Base-by-base conservation (phyloP, 2,797 vertebrate species). In the Alauda arvensis region DNA sequence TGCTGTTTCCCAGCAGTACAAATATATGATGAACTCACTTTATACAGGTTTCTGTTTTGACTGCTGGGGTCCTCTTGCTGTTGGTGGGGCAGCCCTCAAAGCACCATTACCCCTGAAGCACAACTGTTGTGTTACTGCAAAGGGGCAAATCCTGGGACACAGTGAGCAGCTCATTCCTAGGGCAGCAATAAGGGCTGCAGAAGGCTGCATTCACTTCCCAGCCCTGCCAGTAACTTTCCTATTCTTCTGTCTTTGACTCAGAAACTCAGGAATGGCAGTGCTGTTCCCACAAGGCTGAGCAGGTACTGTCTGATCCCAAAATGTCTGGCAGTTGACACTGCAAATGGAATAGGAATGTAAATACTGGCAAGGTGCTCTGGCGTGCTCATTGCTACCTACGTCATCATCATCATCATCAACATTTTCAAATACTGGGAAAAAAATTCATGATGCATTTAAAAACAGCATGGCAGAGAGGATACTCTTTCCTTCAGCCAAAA, bases 401-500 rank as follows among this genome's bases (percentile, higher is more conserved):
- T 28, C 10, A 46, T 18, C 45, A 28, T 53, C 45, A 28, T 53
- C 57, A 28, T 49, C 37, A 25, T 56, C 16, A 81, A 25, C 18
- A 3, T 67, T 74, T 43, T 51, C 85, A 69, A 77, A 43, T 48
- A 37, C 15, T 55, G 61, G 39, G 2, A 8, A 70, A 84, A 82
- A 40, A 20, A n/a, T n/a, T n/a, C 9, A 28, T 3, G 17, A 13
- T 61, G 34, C 13, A 9, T 14, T 70, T 83, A 80, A 80, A 87
- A 83, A 72, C 12, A 71, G 20, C 25, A 19, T 24, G 46, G 43
- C 56, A 76, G 29, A 49, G 18, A 59, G 26, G 49, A 21, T 26
- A 20, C 21, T 57, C 39, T 16, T 87, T 88, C n/a, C 53, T 85
- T 69, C 49, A 82, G 65, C 31, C 75, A 52, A 74, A 85, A 82